Conservation (phyloP, 2,888 invertebrate species). For the Cephus pygmeus region DNA sequence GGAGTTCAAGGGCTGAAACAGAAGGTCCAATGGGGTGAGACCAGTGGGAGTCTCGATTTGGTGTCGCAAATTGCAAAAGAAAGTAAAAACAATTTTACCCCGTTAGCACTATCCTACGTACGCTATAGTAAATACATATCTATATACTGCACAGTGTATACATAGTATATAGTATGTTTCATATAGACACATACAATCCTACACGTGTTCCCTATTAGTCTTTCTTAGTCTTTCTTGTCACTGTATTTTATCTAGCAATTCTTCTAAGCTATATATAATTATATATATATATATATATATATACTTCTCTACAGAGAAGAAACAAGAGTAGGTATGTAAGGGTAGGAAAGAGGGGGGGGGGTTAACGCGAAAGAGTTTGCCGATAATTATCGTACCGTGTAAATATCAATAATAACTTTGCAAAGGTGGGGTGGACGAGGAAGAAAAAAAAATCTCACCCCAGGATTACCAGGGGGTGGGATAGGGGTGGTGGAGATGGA, state of each 20-base stretch:
- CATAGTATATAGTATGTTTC: too few species aligned
- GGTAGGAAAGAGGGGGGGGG: background rate
- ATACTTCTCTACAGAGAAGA: too few species aligned
- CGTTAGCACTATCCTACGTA: background rate
- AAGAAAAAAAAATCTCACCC: conserved; percentile 5
- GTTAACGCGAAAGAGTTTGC: conserved; percentile 12
- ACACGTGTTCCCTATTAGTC: background rate
- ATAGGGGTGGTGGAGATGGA: conserved; percentile 16
- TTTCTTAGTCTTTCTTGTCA: background rate
- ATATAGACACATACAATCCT: too few species aligned
- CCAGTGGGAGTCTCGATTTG: conserved; percentile 26
- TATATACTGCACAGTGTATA: too few species aligned
- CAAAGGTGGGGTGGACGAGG: conserved; percentile 25
- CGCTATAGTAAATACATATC: too few species aligned
- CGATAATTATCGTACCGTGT: conserved; percentile 58
- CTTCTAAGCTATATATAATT: background rate
- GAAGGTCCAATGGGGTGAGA: conserved; percentile 20
- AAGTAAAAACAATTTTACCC: conserved; percentile 19
- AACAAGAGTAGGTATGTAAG: too few species aligned
- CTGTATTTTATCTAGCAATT: background rate
- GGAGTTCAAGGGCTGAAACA: conserved; percentile 9
- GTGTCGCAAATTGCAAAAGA: conserved; percentile 36
- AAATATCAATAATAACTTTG: conserved; percentile 52
- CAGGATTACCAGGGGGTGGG: background rate
- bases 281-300: too few species aligned